Evolutionary conservation across 2,888 invertebrate species (phyloP), one percentile per base, ranked within the genome.

Genomic region (Pedicia rivosa): DNA sequence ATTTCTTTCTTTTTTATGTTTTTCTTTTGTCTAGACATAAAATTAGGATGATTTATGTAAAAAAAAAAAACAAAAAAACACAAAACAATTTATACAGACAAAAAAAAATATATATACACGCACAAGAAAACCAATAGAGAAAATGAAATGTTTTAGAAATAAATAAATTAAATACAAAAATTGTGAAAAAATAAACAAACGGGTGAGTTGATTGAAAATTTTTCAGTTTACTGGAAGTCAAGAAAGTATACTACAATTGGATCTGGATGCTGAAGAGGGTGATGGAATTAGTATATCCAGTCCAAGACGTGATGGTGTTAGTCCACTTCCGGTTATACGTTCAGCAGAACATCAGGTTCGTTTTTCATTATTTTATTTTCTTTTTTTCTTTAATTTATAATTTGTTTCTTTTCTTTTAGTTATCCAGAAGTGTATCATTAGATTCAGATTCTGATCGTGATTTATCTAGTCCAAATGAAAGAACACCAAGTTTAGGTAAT

Each of bases 231-330:
- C 81, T 33, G 83, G 81, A 47, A 84, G 83, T 53, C 82, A 83
- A 56, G 84, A 84, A 62, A 82, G 82, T 55, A 80, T 84, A 46
- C 63, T 84, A 39, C 81, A 83, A 57, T 64, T 81, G 49, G 80
- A 81, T 44, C 67, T 71, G 42, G 78, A 78, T 43, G 41, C 14
- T 29, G 40, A 35, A 16, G 35, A 35, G 15, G 57, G 56, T 16
- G 55, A 58, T 38, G 56, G 53, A 35, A 47, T 57, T 40, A 54
- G 56, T 34, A 46, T 49, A 14, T 47, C 53, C 32, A 53, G 52
- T 39, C 48, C 50, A 42, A 48, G 40, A 38, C 46, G 51, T 29
- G 48, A 49, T 14, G 54, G 56, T 38, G 54, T 60, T 20, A 59
- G 59, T 44, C 60, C 62, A 13, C 49, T 59, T 44, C 60, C 61